phyloP scores from a whole-genome alignment of 2,888 invertebrate species.

The Lysandra bellargus region DNA sequence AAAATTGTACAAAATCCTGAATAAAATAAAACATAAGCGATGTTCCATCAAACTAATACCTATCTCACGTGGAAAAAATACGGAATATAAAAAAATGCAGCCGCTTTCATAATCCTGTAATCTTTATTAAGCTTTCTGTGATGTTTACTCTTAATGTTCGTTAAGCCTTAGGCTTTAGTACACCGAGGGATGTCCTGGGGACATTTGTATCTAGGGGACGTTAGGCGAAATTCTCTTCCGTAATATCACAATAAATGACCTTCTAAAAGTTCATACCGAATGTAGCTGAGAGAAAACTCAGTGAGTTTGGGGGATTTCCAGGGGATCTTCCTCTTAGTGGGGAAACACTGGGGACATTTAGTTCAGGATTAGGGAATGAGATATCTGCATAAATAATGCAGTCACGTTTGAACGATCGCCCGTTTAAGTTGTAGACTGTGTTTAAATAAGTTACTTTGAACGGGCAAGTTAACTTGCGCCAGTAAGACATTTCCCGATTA shows the following conservation, averaged over 20 bases:
- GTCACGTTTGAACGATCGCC: conserved; percentile 67
- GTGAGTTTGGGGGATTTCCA: background rate
- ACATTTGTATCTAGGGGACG: background rate
- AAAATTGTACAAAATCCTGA: background rate
- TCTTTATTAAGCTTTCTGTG: conserved; percentile 54
- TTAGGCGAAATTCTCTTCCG: background rate
- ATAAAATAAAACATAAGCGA: background rate
- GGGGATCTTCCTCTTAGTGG: conserved; percentile 50
- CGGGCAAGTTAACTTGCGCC: conserved; percentile 37
- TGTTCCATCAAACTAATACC: background rate
- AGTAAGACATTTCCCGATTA: conserved; percentile 18
- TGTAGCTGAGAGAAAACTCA: background rate
- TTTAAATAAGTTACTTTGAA: conserved; percentile 35
- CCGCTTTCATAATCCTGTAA: conserved; percentile 45
- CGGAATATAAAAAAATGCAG: background rate
- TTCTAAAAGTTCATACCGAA: background rate
- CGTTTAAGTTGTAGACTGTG: conserved; percentile 65
- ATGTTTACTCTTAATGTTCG: conserved; percentile 51
- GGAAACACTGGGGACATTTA: conserved; percentile 39
- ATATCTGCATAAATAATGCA: conserved; percentile 76
- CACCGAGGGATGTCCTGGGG: background rate
- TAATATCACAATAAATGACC: background rate
- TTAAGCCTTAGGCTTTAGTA: conserved; percentile 50
- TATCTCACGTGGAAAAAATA: conserved; percentile 10
- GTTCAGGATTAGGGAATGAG: conserved; percentile 43